Base-by-base conservation (phyloP, 2,113 vertebrate genomes). In the Ailurus styani region DNA sequence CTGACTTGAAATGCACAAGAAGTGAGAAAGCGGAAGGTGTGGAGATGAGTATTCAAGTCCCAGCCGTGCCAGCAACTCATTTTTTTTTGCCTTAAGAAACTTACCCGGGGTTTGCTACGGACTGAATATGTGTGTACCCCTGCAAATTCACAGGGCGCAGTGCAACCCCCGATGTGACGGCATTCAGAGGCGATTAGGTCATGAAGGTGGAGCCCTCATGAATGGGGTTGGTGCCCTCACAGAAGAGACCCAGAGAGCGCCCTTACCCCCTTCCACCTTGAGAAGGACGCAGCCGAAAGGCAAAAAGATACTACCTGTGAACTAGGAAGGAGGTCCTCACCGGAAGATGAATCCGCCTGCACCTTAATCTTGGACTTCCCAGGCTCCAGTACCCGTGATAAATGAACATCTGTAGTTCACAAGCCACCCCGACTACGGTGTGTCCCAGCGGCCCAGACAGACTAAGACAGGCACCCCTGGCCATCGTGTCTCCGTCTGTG, bases 211-310 rank as follows among this genome's bases (percentile, higher is more conserved):
- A 47, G 37, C 37, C 11, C 87, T 64, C 27, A 25, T 57, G 14
- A 57, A 52, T 12, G 23, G 15, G 60, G 60, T 29, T n/a, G 50
- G 72, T 27, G 72, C 25, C 23, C 40, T 79, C 47, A 47, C 13
- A 9, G 60, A 50, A 5, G 14, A 47, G 60, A 6, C 2, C 11
- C 50, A 18, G 9, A 52, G 18, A 1, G 13, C 0, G 25, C 13
- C 50, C 18, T 13, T 27, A 42, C n/a, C 6, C 17, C 37, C 37
- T n/a, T 54, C 37, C 11, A 42, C 50, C 31, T 10, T 20, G 2
- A 68, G 81, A 57, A 40, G 52, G 8, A 21, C 2, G 18, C 15
- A 40, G 31, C 12, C 0, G 2, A 37, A 81, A 55, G 52, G n/a
- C 52, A 37, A 25, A 77, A 14, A 81, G 21, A 78, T 29, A 77